Base-by-base conservation (phyloP, 2,888 invertebrate species). In the Acleris cristana region DNA sequence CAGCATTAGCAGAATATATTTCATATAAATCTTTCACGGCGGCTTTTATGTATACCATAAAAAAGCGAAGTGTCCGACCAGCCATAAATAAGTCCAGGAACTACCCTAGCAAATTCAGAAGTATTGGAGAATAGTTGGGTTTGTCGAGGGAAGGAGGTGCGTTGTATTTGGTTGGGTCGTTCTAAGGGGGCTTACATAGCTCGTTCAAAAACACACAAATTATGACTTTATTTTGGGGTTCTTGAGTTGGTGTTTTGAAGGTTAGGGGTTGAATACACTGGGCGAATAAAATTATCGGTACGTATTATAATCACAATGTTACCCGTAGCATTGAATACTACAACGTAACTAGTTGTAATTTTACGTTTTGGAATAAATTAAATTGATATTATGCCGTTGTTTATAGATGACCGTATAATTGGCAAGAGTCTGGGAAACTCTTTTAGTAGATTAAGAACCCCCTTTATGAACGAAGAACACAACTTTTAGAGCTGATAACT, bases 31-130 rank as follows among this genome's bases (percentile, higher is more conserved):
- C 91, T 90, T 90, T 85, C 88, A 85, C 89, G 89, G 87, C 85
- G 84, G 87, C 86, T 89, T 91, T 92, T 90, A 92, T 90, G 92
- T 90, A 83, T 91, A 90, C 90, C 91, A 89, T 92, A 91, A 92
- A 92, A 91, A 91, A 40, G 89, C 87, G 83, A 82, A 86, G 89
- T 88, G 90, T 88, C 89, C 88, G 84, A 84, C 85, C 81, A 84
- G 82, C 86, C 81, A 85, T 91, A 90, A 91, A 91, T 90, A 89
- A 84, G 79, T 80, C 75, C 87, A 90, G 87, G 90, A 90, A 14
- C n/a, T 4, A 52, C 10, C n/a, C 18, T 21, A 23, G 7, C 51
- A 34, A 40, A 14, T 14, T 40, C 40, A 40, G 40, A 40, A 40
- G 40, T 40, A 40, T 40, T 40, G 40, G 14, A 14, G 40, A 40